Evolutionary conservation across 2,797 vertebrate genomes (phyloP), one percentile per base, ranked within the genome.

Genomic region (Enteromius treurensis): DNA sequence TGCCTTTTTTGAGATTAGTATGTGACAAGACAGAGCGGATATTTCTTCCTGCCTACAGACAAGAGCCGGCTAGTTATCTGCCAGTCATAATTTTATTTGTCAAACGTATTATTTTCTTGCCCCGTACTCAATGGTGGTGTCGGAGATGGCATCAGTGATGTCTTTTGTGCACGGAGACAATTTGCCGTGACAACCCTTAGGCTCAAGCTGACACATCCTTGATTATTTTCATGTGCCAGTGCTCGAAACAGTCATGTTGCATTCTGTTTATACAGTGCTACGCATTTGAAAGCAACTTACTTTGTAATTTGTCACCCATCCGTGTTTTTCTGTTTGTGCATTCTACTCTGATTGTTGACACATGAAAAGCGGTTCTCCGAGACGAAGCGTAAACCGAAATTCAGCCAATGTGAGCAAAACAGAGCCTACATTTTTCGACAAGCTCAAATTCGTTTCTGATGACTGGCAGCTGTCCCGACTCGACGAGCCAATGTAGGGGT

Each of bases 91-190:
- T 87, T 77, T 73, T 68, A 79, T 87, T 75, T 77, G 62, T 78
- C 77, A 84, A 87, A 68, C 83, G 34, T 82, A 73, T 84, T 86
- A 81, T 87, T 85, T 85, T 69, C 84, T 76, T 85, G 80, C n/a
- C 81, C 82, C 58, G 76, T 80, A 81, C 34, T 45, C 78, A 79
- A 37, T 67, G 67, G n/a, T 45, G 49, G 71, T 29, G 40, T 45
- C 15, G 17, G 75, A 76, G 51, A 58, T 21, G 77, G 67, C 51
- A 64, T 83, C 84, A 67, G 45, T 51, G 49, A 55, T 81, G 74
- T 62, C 81, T 68, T 75, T 80, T 85, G 77, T 79, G 70, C 17
- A 37, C 3, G 1, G 37, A 82, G 71, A 77, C 51, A 29, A 45
- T 64, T 47, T n/a, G 65, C 67, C 0, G 77, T 47, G 80, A 73